Evolutionary conservation across 2,888 invertebrate species (phyloP).

Genomic region (Andrena chrysosceles): DNA sequence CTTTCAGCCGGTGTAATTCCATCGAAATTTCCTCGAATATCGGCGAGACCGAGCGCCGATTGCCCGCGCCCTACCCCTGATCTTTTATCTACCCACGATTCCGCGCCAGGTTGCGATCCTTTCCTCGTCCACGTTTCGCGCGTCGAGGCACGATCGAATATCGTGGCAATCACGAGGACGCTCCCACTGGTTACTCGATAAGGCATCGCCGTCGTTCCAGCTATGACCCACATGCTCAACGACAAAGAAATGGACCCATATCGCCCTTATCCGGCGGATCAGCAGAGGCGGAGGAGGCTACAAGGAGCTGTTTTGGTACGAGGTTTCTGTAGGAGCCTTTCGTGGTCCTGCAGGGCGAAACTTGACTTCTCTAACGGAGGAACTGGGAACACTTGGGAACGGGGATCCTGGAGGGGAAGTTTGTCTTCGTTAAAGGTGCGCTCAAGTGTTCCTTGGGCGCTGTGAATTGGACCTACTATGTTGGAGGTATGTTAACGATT

Average conservation of each 20-base stretch:
- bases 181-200: constrained; percentile 47
- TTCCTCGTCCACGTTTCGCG: constrained; percentile 19
- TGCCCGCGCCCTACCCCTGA: not conserved
- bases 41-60: not conserved
- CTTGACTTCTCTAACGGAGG: too few species aligned
- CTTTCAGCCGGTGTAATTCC: constrained; percentile 10
- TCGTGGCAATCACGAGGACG: constrained; percentile 44
- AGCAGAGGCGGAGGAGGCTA: not conserved
- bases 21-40: constrained; percentile 29
- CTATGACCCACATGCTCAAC: constrained; percentile 61
- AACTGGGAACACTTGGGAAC: too few species aligned
- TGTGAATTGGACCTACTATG: too few species aligned
- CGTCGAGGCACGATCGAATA: constrained; percentile 43
- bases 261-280: constrained; percentile 26
- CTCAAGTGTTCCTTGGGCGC: too few species aligned
- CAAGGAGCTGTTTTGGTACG: not conserved
- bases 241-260: constrained; percentile 59
- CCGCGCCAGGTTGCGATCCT: not conserved
- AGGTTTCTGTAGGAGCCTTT: not conserved
- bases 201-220: constrained; percentile 30
- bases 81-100: constrained; percentile 10
- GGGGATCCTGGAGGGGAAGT: too few species aligned
- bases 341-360: not conserved
- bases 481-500: too few species aligned
- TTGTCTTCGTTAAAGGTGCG: too few species aligned